Conservation (phyloP, 1,140 invertebrate genomes). For the Teleogryllus occipitalis region DNA sequence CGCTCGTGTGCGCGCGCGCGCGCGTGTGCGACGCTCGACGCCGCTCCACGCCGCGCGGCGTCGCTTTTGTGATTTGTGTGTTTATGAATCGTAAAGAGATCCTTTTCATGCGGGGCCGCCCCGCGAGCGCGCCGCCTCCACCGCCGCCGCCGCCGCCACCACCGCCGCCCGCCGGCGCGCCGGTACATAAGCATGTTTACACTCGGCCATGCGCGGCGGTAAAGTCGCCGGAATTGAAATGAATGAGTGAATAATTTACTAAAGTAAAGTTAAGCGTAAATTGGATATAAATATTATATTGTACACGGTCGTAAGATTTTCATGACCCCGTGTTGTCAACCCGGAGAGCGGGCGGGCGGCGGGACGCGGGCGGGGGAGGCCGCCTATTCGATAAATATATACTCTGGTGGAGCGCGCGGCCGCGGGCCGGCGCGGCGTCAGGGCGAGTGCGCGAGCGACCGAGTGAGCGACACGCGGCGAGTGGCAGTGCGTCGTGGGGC, state of each 20-base stretch:
- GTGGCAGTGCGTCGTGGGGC: too few relatives aligned
- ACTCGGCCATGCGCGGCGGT: background rate
- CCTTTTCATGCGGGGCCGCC: background rate
- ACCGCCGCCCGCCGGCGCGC: too few relatives aligned
- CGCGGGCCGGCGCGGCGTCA: background rate
- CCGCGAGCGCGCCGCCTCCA: too few relatives aligned
- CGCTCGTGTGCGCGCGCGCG: too few relatives aligned
- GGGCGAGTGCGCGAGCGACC: background rate
- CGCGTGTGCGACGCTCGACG: background rate
- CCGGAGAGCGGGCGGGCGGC: too few relatives aligned
- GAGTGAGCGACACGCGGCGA: background rate
- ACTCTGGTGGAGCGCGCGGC: background rate
- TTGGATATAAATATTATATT: slow-evolving; percentile 2
- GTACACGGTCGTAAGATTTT: slow-evolving; percentile 4
- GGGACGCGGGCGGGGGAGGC: background rate
- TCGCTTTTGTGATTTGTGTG: background rate
- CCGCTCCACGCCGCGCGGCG: too few relatives aligned
- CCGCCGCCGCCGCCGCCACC: too few relatives aligned
- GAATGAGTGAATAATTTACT: slow-evolving; percentile 1
- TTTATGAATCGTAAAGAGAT: slow-evolving; percentile 5
- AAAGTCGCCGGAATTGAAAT: slow-evolving; percentile 1
- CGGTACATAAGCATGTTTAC: slow-evolving; percentile 1
- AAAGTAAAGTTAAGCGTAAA: slow-evolving; percentile 5
- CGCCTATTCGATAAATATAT: background rate
- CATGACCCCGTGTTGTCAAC: background rate